Base-by-base conservation (phyloP, 2,113 vertebrate species). In the Guaruba guarouba region DNA sequence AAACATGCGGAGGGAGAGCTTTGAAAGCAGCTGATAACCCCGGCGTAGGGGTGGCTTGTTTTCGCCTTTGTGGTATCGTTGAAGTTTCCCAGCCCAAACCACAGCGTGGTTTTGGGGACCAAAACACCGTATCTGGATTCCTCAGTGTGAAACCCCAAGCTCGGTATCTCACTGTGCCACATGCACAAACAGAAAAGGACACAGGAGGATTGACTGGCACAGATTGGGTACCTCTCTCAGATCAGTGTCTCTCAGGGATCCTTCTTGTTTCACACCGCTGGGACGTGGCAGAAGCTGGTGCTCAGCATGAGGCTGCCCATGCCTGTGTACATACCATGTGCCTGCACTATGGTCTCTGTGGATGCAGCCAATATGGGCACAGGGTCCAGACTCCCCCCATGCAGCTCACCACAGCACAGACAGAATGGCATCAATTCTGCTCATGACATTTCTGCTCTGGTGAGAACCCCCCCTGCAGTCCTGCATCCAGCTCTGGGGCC, bases 251-350 rank as follows among this genome's bases (percentile, higher is more conserved):
- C 16, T 35, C 48, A 27, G 27, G 55, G 68, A 33, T 81, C 35
- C 4, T 63, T 7, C 68, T 68, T 33, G 6, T 23, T 71, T 39
- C 28, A 11, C 48, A 76, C 2, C 0, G 0, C 13, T 0, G 4
- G 48, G 39, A 17, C 31, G 4, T 17, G 35, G 83, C 57, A 82
- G 48, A 46, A 44, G 49, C 23, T 33, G 76, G 54, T 20, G 61
- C 33, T 20, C 67, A 35, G 24, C 1, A 1, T 37, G 46, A 2
- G 5, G 48, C 12, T 28, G 31, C 24, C 8, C 14, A 3, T 48
- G 85, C 7, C 24, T 2, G 1, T 12, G 31, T 20, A 6, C 14
- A n/a, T 12, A 55, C 46, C 46, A 7, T 3, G 4, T 17, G 27
- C 12, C 20, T 2, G 20, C 20, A 6, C n/a, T 3, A 1, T 7